Evolutionary conservation across 2,797 vertebrate species (phyloP).

Genomic region (Denticeps clupeoides): DNA sequence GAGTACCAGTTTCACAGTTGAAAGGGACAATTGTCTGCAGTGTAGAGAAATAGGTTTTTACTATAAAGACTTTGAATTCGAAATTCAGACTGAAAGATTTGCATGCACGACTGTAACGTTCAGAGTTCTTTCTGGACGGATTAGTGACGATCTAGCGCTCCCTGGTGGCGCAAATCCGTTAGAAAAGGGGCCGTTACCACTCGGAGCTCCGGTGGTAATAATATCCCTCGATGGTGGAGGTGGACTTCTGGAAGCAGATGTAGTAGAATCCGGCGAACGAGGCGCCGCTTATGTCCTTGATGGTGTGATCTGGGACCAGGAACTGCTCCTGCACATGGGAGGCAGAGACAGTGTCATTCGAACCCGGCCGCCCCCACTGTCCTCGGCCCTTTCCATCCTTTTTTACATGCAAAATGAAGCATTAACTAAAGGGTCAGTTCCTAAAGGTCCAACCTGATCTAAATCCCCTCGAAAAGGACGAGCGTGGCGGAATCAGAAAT

Average conservation of each 20-base stretch:
- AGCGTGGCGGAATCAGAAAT: no score
- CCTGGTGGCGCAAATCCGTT: background rate
- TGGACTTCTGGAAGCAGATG: conserved; percentile 99
- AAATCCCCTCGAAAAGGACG: no score
- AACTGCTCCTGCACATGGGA: conserved; percentile 80
- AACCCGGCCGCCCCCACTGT: no score
- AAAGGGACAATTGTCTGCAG: no score
- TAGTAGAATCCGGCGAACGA: conserved; percentile 98
- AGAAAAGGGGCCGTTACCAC: conserved; percentile 55
- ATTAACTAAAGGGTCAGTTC: no score
- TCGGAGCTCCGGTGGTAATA: conserved; percentile 82
- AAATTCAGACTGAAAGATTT: no score
- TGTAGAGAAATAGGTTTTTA: no score
- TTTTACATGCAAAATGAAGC: no score
- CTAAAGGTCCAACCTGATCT: no score
- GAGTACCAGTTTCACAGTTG: no score
- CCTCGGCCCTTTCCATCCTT: no score
- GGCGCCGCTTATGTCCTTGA: conserved; percentile 96
- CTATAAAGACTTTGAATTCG: conserved; percentile 9
- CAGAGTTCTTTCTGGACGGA: background rate
- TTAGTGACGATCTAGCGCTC: background rate
- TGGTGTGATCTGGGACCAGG: conserved; percentile 92
- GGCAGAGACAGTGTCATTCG: background rate
- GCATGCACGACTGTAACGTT: no score
- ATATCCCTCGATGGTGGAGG: conserved; percentile 92